A percentile compares a stretch with the other conserved stretches of the same genome.
Evolutionary conservation across 2,888 invertebrate species (phyloP).

Genomic region (Venusia cambrica): DNA sequence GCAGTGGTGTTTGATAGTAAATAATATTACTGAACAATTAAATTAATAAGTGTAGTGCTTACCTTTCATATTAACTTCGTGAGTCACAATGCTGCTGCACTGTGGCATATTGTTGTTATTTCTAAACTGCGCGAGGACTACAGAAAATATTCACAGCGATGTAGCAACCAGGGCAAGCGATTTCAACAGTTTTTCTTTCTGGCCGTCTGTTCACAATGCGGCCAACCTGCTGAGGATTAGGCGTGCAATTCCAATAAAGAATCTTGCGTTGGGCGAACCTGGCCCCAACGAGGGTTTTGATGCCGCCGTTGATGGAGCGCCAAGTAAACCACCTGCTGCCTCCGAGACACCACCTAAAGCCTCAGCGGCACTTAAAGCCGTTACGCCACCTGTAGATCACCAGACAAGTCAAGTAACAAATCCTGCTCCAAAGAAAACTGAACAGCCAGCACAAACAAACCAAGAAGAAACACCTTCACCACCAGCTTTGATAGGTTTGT

Average conservation of each 20-base stretch:
- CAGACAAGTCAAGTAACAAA: too few relatives aligned
- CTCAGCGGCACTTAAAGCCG: too few relatives aligned
- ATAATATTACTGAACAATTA: too few relatives aligned
- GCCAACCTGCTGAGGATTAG: slow-evolving; percentile 42
- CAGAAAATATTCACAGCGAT: slow-evolving; percentile 30
- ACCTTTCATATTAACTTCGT: neutral
- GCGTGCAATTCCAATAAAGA: slow-evolving; percentile 32
- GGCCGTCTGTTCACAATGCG: slow-evolving; percentile 59
- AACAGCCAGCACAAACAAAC: neutral
- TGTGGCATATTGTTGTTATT: slow-evolving; percentile 49
- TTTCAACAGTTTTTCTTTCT: slow-evolving; percentile 46
- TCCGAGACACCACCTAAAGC: neutral
- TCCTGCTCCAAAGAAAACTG: neutral
- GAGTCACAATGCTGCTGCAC: slow-evolving; percentile 42
- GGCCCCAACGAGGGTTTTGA: slow-evolving; percentile 39
- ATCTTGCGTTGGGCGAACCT: slow-evolving; percentile 1
- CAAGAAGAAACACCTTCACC: slow-evolving; percentile 7
- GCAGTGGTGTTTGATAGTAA: too few relatives aligned
- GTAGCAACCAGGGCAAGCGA: slow-evolving; percentile 32
- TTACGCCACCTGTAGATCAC: too few relatives aligned
- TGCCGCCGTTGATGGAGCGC: slow-evolving; percentile 26
- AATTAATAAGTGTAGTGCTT: too few relatives aligned
- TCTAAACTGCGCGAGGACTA: slow-evolving; percentile 47
- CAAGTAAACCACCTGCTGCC: slow-evolving; percentile 5
- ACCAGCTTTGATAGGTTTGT: too few relatives aligned